Evolutionary conservation across 2,797 vertebrate species (phyloP).

Genomic region (Sparus aurata): DNA sequence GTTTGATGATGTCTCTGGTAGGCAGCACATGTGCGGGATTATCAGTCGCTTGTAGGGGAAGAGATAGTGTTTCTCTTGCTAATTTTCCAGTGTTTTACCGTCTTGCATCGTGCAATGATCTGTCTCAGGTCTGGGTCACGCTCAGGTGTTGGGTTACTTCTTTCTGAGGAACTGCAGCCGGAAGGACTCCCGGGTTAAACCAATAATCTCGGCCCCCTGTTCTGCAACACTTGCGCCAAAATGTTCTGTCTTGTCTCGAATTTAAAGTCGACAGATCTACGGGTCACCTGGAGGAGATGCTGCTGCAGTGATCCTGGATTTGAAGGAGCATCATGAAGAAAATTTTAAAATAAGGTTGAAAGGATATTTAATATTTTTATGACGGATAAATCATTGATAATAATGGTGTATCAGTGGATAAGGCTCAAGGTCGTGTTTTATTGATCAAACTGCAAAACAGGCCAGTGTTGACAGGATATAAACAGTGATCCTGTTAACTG

Average conservation of each 20-base stretch:
- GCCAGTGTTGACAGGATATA: too few species aligned
- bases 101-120: slow-evolving; percentile 54
- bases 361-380: too few species aligned
- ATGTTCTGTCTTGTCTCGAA: slow-evolving; percentile 36
- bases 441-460: too few species aligned
- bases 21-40: slow-evolving; percentile 72
- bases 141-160: slow-evolving; percentile 66
- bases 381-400: too few species aligned
- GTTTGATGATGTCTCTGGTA: slow-evolving; percentile 43
- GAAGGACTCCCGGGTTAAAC: slow-evolving; percentile 61
- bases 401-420: too few species aligned
- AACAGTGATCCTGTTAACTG: background rate
- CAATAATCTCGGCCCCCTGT: slow-evolving; percentile 61
- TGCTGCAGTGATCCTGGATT: background rate
- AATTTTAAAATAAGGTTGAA: too few species aligned
- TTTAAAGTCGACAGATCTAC: background rate
- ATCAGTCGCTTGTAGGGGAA: slow-evolving; percentile 57
- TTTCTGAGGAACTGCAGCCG: slow-evolving; percentile 15
- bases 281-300: background rate
- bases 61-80: slow-evolving; percentile 69
- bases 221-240: slow-evolving; percentile 49
- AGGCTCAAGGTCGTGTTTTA: too few species aligned
- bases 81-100: slow-evolving; percentile 68
- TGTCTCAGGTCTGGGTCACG: slow-evolving; percentile 18
- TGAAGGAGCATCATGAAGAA: background rate